Percentiles rank a stretch among this genome's conserved stretches.
Conservation (phyloP, 2,888 invertebrate genomes). For the Formica aserva region DNA sequence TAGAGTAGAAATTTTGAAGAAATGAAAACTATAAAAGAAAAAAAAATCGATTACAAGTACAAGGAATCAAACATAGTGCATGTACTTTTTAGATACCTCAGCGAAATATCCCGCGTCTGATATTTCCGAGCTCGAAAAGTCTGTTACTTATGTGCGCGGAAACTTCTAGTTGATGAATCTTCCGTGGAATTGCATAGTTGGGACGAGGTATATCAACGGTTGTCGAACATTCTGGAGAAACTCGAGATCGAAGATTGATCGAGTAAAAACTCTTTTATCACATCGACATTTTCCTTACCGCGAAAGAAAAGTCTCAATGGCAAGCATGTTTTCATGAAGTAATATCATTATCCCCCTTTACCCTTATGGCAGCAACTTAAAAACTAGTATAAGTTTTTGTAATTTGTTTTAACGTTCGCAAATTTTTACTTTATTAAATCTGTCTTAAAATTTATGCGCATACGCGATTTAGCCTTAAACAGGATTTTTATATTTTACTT, state of each 20-base stretch:
- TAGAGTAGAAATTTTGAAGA: background rate
- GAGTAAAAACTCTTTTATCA: slow-evolving; percentile 46
- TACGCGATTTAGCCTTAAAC: background rate
- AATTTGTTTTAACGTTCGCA: background rate
- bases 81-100: background rate
- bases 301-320: slow-evolving; percentile 28
- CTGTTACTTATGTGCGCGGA: slow-evolving; percentile 30
- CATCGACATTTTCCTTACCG: slow-evolving; percentile 23
- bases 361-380: background rate
- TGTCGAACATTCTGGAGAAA: slow-evolving; percentile 30
- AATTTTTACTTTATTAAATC: background rate
- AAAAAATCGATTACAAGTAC: background rate
- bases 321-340: background rate
- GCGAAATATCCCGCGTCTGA: slow-evolving; percentile 6
- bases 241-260: slow-evolving; percentile 47
- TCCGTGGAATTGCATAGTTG: slow-evolving; percentile 21
- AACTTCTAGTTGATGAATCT: slow-evolving; percentile 47
- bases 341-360: slow-evolving; percentile 16
- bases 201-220: slow-evolving; percentile 43
- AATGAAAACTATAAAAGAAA: background rate
- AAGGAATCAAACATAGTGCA: background rate
- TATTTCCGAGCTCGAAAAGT: slow-evolving; percentile 35
- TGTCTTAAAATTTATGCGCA: no score
- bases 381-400: background rate
- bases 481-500: background rate